Percentiles rank a stretch among this genome's conserved stretches.
phyloP scores from a whole-genome alignment of 2,113 vertebrate genomes.

The Oryzias woworae region DNA sequence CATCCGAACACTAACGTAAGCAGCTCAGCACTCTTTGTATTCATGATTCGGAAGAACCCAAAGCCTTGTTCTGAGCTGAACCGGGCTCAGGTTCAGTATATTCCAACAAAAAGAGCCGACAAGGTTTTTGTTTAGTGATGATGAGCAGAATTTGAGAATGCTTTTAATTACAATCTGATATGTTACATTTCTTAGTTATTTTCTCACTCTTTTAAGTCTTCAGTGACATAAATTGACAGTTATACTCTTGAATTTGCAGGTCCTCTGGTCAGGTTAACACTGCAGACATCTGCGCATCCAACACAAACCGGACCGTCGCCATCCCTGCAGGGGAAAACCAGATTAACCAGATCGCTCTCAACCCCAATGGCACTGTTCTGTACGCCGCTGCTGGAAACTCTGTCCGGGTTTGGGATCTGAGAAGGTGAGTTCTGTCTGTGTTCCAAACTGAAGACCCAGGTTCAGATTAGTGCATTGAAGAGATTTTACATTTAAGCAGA shows the following conservation, averaged over 20 bases:
- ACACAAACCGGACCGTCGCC: slow-evolving; percentile 87
- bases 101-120: background rate
- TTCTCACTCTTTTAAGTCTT: background rate
- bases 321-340: slow-evolving; percentile 94
- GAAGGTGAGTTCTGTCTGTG: slow-evolving; percentile 77
- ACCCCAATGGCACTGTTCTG: slow-evolving; percentile 88
- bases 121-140: too few relatives aligned
- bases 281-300: slow-evolving; percentile 85
- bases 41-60: background rate
- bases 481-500: too few relatives aligned
- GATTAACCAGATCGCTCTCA: slow-evolving; percentile 94
- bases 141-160: background rate
- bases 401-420: slow-evolving; percentile 95
- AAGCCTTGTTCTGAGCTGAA: background rate
- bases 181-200: too few relatives aligned
- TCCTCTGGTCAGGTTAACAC: slow-evolving; percentile 90
- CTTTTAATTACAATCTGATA: too few relatives aligned
- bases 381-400: slow-evolving; percentile 94
- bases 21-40: slow-evolving; percentile 16
- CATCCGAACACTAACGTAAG: slow-evolving; percentile 93
- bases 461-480: background rate
- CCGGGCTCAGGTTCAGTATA: background rate
- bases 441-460: background rate
- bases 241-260: slow-evolving; percentile 59
- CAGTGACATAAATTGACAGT: background rate